phyloP scores from a whole-genome alignment of 2,797 vertebrate genomes.

The Heterohyrax brucei region DNA sequence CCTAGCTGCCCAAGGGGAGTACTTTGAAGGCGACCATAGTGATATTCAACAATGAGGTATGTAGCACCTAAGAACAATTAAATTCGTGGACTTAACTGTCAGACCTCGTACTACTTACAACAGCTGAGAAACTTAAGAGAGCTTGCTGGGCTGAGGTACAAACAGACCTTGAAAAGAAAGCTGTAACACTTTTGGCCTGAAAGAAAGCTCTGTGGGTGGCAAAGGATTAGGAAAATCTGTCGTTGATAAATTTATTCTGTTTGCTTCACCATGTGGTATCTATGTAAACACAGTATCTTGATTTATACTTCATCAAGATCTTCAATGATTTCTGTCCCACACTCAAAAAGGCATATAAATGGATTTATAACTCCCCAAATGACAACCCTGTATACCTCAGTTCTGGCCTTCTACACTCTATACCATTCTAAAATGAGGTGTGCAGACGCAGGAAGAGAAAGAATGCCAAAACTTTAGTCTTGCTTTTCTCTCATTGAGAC shows the following conservation, averaged over 20 bases:
- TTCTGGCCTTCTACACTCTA: constrained; percentile 31
- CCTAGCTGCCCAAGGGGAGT: too few species aligned
- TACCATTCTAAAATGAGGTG: constrained; percentile 33
- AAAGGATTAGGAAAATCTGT: not conserved
- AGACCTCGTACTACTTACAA: not conserved
- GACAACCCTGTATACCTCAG: not conserved
- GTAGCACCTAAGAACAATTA: too few species aligned
- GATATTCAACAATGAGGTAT: too few species aligned
- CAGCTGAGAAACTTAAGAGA: not conserved
- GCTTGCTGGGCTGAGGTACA: not conserved
- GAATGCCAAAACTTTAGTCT: not conserved
- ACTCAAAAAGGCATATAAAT: not conserved
- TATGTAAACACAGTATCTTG: not conserved
- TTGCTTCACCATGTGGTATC: not conserved
- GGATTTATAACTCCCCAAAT: not conserved
- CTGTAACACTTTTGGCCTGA: not conserved
- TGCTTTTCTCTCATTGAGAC: not conserved
- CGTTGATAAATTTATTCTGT: not conserved
- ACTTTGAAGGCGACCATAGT: too few species aligned
- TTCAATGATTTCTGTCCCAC: not conserved
- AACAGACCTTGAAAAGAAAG: not conserved
- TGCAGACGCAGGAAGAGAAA: constrained; percentile 7
- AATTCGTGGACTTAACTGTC: too few species aligned
- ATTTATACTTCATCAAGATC: constrained; percentile 28
- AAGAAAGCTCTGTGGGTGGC: constrained; percentile 19